Evolutionary conservation across 2,888 invertebrate genomes (phyloP).

Genomic region (Anticlea derivata): DNA sequence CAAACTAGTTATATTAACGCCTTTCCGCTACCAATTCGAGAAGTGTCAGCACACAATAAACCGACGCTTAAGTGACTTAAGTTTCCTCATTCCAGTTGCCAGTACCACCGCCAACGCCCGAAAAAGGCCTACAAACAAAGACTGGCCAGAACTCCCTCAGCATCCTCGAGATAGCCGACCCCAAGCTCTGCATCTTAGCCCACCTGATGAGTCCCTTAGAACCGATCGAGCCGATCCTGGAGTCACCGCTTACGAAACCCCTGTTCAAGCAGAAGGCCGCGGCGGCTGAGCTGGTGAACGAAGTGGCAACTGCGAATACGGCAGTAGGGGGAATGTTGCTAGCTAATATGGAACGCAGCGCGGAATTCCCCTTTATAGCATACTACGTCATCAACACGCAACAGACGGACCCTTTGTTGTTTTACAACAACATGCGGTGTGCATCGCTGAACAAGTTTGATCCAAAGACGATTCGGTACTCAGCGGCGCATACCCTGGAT

Average conservation of each 20-base stretch:
- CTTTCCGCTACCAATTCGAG: no score
- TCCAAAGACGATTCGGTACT: slow-evolving; percentile 89
- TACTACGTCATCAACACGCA: slow-evolving; percentile 95
- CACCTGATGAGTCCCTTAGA: slow-evolving; percentile 95
- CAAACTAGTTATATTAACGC: no score
- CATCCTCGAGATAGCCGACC: slow-evolving; percentile 93
- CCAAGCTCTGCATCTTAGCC: slow-evolving; percentile 93
- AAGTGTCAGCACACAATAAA: no score
- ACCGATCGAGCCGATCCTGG: slow-evolving; percentile 92
- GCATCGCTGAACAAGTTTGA: slow-evolving; percentile 94
- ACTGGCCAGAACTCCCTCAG: slow-evolving; percentile 86
- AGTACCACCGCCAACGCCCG: slow-evolving; percentile 86
- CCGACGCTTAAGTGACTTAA: no score
- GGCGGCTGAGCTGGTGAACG: slow-evolving; percentile 90
- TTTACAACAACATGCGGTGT: slow-evolving; percentile 93
- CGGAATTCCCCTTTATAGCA: slow-evolving; percentile 95
- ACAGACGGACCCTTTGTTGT: slow-evolving; percentile 92
- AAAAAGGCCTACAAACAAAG: slow-evolving; percentile 85
- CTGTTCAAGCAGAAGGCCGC: slow-evolving; percentile 90
- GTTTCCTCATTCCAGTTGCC: slow-evolving; percentile 75
- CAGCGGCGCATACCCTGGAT: slow-evolving; percentile 94
- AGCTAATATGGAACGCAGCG: slow-evolving; percentile 94
- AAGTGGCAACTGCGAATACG: slow-evolving; percentile 89
- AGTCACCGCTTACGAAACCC: slow-evolving; percentile 92
- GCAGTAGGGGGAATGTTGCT: slow-evolving; percentile 93